Conservation (phyloP, 2,888 invertebrate species). For the Lochmaea crataegi region DNA sequence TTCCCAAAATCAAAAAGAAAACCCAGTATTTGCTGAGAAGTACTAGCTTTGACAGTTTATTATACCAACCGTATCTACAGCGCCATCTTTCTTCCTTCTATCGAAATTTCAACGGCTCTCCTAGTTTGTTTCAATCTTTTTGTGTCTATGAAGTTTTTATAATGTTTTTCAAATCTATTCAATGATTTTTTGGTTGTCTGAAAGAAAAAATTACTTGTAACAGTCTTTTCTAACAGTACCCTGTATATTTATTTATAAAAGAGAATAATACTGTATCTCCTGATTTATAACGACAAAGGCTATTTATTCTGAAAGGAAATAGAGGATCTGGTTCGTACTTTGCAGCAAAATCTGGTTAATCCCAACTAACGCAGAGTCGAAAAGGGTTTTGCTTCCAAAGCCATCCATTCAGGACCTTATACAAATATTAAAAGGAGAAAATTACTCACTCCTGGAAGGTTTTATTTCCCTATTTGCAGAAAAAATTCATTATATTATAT, state of each 20-base stretch:
- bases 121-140: constrained; percentile 83
- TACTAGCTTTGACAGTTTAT: constrained; percentile 1
- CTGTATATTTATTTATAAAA: no score
- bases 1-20: not conserved
- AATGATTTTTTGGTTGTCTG: constrained; percentile 85
- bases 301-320: no score
- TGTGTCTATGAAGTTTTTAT: constrained; percentile 89
- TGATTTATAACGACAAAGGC: no score
- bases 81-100: constrained; percentile 96
- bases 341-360: not conserved
- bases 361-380: constrained; percentile 1
- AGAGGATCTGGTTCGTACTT: no score
- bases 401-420: no score
- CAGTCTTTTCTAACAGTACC: no score
- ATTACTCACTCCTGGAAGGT: no score
- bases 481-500: not conserved
- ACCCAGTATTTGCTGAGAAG: not conserved
- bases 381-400: no score
- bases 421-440: no score
- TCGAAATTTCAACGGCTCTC: constrained; percentile 93
- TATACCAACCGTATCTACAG: constrained; percentile 70
- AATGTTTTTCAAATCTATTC: constrained; percentile 91
- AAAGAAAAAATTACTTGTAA: constrained; percentile 51
- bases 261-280: no score
- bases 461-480: no score